phyloP scores from a whole-genome alignment of 1,140 invertebrate species.

The Temnothorax nylanderi region DNA sequence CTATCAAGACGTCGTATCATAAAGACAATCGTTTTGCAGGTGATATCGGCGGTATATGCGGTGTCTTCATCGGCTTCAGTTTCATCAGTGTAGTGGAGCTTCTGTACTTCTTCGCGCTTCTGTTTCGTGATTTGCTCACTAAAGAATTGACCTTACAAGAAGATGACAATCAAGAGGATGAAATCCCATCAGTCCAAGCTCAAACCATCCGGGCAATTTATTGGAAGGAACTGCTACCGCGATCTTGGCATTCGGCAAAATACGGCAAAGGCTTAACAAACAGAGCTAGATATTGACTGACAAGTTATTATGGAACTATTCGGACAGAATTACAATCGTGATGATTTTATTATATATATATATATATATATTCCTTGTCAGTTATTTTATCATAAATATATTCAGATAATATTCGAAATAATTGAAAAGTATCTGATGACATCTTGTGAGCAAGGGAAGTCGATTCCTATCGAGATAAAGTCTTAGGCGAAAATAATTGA shows the following conservation, averaged over 20 bases:
- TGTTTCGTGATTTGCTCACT: slow-evolving; percentile 54
- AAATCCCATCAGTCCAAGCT: not conserved
- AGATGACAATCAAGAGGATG: not conserved
- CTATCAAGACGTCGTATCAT: not conserved
- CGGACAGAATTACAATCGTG: not conserved
- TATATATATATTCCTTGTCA: not conserved
- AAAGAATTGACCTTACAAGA: not conserved
- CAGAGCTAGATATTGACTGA: not conserved
- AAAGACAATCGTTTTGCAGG: slow-evolving; percentile 80
- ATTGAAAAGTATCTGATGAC: not conserved
- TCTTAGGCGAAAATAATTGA: not conserved
- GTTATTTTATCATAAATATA: not conserved
- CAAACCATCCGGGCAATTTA: slow-evolving; percentile 62
- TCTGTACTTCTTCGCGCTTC: slow-evolving; percentile 85
- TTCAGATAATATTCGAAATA: not conserved
- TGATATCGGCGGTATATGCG: slow-evolving; percentile 88
- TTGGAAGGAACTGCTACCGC: slow-evolving; percentile 71
- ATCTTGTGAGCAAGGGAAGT: not conserved
- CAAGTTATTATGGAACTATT: not conserved
- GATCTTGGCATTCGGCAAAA: slow-evolving; percentile 4
- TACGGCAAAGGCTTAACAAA: not conserved
- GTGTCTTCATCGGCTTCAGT: slow-evolving; percentile 88
- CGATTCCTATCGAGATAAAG: not conserved
- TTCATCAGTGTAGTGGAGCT: slow-evolving; percentile 87
- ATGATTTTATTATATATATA: not conserved